Evolutionary conservation across 1,140 invertebrate genomes (phyloP).

Genomic region (Onthophagus taurus): DNA sequence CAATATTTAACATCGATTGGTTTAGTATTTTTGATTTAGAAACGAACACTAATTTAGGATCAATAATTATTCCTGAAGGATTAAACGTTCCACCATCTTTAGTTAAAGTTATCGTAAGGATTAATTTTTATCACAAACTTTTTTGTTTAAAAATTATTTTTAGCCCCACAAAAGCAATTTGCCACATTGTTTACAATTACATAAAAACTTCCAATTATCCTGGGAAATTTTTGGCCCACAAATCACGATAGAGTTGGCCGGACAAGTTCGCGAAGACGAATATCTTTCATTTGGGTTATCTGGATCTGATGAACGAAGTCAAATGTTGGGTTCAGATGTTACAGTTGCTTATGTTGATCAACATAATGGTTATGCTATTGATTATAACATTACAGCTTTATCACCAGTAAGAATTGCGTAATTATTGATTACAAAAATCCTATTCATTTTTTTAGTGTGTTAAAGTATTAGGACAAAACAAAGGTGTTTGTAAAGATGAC

Average conservation of each 20-base stretch:
- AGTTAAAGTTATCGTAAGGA: slow-evolving; percentile 46
- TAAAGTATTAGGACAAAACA: slow-evolving; percentile 73
- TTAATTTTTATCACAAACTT: background rate
- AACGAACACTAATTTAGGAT: slow-evolving; percentile 62
- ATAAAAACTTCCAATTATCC: slow-evolving; percentile 70
- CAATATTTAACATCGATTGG: slow-evolving; percentile 80
- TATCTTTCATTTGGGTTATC: slow-evolving; percentile 85
- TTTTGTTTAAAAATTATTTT: slow-evolving; percentile 16
- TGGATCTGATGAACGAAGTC: slow-evolving; percentile 54
- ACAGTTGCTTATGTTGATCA: slow-evolving; percentile 67
- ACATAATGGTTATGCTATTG: slow-evolving; percentile 59
- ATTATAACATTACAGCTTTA: slow-evolving; percentile 79
- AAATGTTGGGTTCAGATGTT: slow-evolving; percentile 82
- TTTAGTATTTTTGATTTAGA: slow-evolving; percentile 69
- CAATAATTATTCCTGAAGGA: slow-evolving; percentile 67
- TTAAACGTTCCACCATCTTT: slow-evolving; percentile 80
- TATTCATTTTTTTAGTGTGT: slow-evolving; percentile 53
- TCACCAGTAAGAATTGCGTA: slow-evolving; percentile 52
- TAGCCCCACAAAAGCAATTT: slow-evolving; percentile 48
- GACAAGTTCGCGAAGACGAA: slow-evolving; percentile 62
- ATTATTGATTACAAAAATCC: background rate
- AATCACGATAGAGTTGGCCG: slow-evolving; percentile 78
- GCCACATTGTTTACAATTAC: slow-evolving; percentile 78
- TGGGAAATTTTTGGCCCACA: slow-evolving; percentile 88
- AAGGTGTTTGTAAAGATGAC: slow-evolving; percentile 76